Conservation (phyloP, 2,113 vertebrate genomes). For the Callospermophilus lateralis region DNA sequence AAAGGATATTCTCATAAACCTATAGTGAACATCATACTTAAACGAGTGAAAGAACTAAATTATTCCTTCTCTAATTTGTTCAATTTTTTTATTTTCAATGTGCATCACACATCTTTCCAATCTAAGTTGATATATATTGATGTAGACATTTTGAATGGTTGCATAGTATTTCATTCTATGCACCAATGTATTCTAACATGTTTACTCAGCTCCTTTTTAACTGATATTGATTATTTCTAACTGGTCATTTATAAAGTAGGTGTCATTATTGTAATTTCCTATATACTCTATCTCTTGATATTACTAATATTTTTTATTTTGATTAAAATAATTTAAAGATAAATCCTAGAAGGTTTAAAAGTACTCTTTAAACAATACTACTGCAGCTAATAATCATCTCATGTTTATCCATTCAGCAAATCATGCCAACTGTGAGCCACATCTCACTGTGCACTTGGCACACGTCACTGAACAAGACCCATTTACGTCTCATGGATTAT, state of each 20-base stretch:
- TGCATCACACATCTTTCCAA: background rate
- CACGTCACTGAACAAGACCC: background rate
- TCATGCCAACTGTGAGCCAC: background rate
- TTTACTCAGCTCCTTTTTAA: background rate
- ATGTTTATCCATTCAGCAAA: background rate
- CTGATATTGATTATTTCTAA: background rate
- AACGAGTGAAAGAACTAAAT: background rate
- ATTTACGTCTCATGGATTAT: background rate
- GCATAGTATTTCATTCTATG: background rate
- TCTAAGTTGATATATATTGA: background rate
- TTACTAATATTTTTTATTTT: background rate
- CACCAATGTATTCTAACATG: background rate
- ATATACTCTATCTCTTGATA: background rate
- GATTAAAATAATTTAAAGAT: background rate
- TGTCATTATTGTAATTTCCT: background rate
- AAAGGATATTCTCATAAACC: background rate
- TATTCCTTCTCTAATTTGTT: background rate
- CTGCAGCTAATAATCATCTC: background rate
- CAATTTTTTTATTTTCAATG: slow-evolving; percentile 14
- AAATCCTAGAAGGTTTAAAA: background rate
- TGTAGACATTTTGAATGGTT: background rate
- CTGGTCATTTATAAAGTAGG: background rate
- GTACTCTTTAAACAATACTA: background rate
- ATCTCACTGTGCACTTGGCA: background rate
- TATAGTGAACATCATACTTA: background rate